These are phyloP conservation scores for Tipula lateralis DNA, from an alignment of 2,888 invertebrate species.

Conservation along the genomic window DNA sequence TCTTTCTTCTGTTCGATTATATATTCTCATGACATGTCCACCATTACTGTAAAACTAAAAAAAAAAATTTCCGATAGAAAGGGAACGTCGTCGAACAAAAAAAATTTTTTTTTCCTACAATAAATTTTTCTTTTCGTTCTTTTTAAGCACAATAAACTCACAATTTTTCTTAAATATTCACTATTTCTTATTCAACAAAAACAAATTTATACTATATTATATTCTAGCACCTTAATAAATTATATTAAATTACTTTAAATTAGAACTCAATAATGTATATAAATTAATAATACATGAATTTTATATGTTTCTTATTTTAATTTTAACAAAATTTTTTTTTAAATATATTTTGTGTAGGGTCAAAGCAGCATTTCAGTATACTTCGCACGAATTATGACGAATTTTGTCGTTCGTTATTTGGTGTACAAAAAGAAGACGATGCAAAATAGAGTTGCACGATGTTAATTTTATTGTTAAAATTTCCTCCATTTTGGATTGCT, in stretches of 20 bases:
- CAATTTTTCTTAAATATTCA: conserved; percentile 15
- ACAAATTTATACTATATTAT: conserved; percentile 20
- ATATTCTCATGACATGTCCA: conserved; percentile 41
- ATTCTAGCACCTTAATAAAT: conserved; percentile 14
- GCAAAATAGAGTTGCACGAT: background rate
- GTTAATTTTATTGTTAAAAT: background rate
- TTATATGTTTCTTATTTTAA: background rate
- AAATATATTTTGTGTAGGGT: background rate
- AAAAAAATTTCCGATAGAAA: conserved; percentile 27
- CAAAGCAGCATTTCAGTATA: conserved; percentile 11
- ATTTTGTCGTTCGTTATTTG: background rate
- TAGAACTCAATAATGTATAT: background rate
- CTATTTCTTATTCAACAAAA: conserved; percentile 20
- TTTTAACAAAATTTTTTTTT: background rate
- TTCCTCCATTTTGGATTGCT: background rate
- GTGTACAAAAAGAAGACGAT: background rate
- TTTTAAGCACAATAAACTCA: conserved; percentile 25
- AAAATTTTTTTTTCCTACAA: conserved; percentile 24
- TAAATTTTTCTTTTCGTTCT: conserved; percentile 25
- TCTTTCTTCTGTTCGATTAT: conserved; percentile 28
- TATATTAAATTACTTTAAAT: background rate
- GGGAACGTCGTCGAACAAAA: conserved; percentile 25
- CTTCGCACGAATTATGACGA: conserved; percentile 19
- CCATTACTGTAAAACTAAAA: conserved; percentile 35
- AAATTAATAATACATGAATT: background rate